Evolutionary conservation across 2,888 invertebrate species (phyloP).

Genomic region (Ophion obscuratus): DNA sequence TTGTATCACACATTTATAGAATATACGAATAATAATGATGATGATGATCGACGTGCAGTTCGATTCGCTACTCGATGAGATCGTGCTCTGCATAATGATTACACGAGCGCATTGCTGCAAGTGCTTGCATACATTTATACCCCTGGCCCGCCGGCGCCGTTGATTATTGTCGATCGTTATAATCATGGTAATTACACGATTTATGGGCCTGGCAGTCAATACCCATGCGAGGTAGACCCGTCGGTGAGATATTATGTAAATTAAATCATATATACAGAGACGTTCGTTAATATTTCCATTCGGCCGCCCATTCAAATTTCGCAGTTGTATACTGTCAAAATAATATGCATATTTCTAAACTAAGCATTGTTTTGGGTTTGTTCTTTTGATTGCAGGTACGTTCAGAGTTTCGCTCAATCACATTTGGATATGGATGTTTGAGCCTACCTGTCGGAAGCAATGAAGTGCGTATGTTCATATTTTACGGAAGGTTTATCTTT

Average conservation of each 20-base stretch:
- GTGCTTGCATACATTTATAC: slow-evolving; percentile 25
- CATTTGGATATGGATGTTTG: not conserved
- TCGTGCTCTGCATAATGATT: slow-evolving; percentile 40
- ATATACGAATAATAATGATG: slow-evolving; percentile 24
- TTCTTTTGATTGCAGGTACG: slow-evolving; percentile 39
- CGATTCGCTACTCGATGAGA: slow-evolving; percentile 38
- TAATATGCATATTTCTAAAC: not conserved
- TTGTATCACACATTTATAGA: not conserved
- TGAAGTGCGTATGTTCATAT: slow-evolving; percentile 28
- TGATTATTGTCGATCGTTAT: slow-evolving; percentile 53
- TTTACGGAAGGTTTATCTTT: not conserved
- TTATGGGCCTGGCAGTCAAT: slow-evolving; percentile 48
- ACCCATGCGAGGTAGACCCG: slow-evolving; percentile 20
- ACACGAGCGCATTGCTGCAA: slow-evolving; percentile 18
- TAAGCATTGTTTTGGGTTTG: not conserved
- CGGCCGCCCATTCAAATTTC: not conserved
- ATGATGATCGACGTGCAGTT: slow-evolving; percentile 9
- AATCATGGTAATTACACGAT: slow-evolving; percentile 53
- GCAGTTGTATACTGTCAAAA: slow-evolving; percentile 18
- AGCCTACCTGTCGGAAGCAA: not conserved
- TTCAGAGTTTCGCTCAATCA: not conserved
- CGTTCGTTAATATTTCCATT: slow-evolving; percentile 5
- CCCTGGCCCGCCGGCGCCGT: not conserved
- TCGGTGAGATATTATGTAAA: slow-evolving; percentile 20
- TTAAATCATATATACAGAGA: not conserved